Evolutionary conservation across 2,113 vertebrate genomes (phyloP), one percentile per base, ranked within the genome.

Genomic region (Ivindomyrus marchei): DNA sequence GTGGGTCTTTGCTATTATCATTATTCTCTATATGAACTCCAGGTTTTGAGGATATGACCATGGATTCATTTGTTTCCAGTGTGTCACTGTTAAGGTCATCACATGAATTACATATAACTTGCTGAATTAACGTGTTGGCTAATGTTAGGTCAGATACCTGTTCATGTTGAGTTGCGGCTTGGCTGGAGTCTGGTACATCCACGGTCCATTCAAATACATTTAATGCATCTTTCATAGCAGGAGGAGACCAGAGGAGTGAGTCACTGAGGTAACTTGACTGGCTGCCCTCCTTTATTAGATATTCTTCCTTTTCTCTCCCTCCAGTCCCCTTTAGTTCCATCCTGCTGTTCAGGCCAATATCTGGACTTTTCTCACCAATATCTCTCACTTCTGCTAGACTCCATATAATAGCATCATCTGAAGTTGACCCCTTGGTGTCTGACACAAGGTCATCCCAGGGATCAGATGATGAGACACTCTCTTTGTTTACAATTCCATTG

Each of bases 391-490:
- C 95, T 90, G 93, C 92, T 89, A 96, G 95, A 92, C 94, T 96
- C 96, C 97, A 97, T 0, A 91, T 83, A 90, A 95, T 95, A 87
- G 87, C 91, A 85, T 95, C 93, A 88, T 90, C 89, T 13, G 93
- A 91, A 21, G 88, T 91, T 36, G 93, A 88, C 91, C 96, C 95
- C 93, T 94, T 95, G 53, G 94, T 92, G 52, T 97, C 96, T 45
- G 96, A 92, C 62, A 97, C 96, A 92, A 97, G 96, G 89, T 96
- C 96, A 93, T 97, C 97, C 97, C 97, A 98, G 93, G 97, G 97
- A 90, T 97, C 97, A 13, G 93, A 95, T 9, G 96, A 94, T 1
- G 94, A 96, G 88, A 96, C 93, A 85, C 93, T 96, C 77, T 93
- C 94, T 66, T 95, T 92, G 77, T 92, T 92, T 86, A 94, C 96